Evolutionary conservation across 2,797 vertebrate species (phyloP).

Genomic region (Chloroceryle inda): DNA sequence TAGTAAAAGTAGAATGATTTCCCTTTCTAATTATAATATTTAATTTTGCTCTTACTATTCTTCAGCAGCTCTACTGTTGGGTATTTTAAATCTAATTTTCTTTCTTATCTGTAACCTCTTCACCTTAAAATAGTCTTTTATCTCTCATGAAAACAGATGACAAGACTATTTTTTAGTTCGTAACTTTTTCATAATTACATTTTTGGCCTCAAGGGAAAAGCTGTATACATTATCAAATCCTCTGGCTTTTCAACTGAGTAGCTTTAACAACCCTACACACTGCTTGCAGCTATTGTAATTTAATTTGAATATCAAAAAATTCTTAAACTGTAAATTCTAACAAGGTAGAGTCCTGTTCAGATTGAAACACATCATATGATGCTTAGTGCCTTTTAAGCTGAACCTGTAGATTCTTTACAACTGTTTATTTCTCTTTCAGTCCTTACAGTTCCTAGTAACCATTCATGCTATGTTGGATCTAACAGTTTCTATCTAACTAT

Average conservation of each 20-base stretch:
- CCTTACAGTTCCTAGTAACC: not conserved
- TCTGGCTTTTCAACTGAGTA: slow-evolving; percentile 28
- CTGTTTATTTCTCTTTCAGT: not conserved
- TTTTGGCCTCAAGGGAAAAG: slow-evolving; percentile 75
- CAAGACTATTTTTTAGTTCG: slow-evolving; percentile 67
- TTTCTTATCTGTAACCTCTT: slow-evolving; percentile 65
- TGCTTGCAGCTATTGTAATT: slow-evolving; percentile 49
- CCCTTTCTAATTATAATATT: slow-evolving; percentile 59
- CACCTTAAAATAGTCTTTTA: slow-evolving; percentile 74
- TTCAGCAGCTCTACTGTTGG: not conserved
- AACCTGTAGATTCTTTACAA: not conserved
- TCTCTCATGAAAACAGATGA: slow-evolving; percentile 71
- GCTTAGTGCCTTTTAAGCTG: not conserved
- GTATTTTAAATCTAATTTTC: slow-evolving; percentile 38
- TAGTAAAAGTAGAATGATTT: slow-evolving; percentile 38
- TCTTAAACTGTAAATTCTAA: slow-evolving; percentile 39
- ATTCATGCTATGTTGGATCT: not conserved
- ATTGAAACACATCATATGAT: not conserved
- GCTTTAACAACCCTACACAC: not conserved
- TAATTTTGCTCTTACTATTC: slow-evolving; percentile 61
- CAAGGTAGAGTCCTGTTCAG: not conserved
- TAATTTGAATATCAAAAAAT: slow-evolving; percentile 66
- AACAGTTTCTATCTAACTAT: not conserved
- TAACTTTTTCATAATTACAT: slow-evolving; percentile 77
- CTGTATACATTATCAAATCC: slow-evolving; percentile 68